phyloP scores from a whole-genome alignment of 2,797 vertebrate species.

The Syngnathus acus region DNA sequence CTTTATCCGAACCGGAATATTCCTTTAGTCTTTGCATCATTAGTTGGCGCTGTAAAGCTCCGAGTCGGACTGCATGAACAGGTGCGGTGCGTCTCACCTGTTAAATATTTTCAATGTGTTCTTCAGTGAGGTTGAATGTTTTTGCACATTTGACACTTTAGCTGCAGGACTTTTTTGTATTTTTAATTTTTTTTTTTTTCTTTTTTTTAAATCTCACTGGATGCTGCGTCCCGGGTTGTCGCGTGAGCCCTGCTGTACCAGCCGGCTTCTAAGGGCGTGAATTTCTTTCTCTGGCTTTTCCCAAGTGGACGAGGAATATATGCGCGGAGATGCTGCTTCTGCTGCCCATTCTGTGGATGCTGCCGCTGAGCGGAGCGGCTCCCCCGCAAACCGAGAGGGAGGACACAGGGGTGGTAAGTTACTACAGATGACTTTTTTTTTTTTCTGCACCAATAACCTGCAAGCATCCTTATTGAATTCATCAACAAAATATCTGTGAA shows the following conservation, averaged over 20 bases:
- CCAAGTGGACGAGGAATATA: conserved; percentile 54
- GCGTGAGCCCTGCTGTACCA: conserved; percentile 53
- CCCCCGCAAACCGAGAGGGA: conserved; percentile 64
- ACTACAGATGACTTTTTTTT: background rate
- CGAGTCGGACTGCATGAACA: conserved; percentile 12
- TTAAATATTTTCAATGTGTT: conserved; percentile 47
- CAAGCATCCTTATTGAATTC: background rate
- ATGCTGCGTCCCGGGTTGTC: conserved; percentile 47
- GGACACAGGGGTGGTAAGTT: conserved; percentile 72
- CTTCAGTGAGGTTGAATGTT: conserved; percentile 42
- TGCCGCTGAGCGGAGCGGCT: conserved; percentile 58
- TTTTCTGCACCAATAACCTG: background rate
- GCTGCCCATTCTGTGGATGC: conserved; percentile 54
- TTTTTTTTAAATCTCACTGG: conserved; percentile 22
- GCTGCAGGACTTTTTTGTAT: conserved; percentile 3
- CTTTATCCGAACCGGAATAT: background rate
- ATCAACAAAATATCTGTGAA: background rate
- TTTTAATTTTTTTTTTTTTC: no score
- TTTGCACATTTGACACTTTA: background rate
- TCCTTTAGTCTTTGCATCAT: background rate
- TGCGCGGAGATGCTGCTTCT: conserved; percentile 59
- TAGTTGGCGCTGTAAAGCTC: background rate
- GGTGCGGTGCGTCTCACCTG: conserved; percentile 6
- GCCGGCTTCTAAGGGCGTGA: conserved; percentile 49
- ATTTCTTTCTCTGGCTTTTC: conserved; percentile 5